Base-by-base conservation (phyloP, 37 sponge, comb jelly and placozoan genomes). In the Crambe crambe region DNA sequence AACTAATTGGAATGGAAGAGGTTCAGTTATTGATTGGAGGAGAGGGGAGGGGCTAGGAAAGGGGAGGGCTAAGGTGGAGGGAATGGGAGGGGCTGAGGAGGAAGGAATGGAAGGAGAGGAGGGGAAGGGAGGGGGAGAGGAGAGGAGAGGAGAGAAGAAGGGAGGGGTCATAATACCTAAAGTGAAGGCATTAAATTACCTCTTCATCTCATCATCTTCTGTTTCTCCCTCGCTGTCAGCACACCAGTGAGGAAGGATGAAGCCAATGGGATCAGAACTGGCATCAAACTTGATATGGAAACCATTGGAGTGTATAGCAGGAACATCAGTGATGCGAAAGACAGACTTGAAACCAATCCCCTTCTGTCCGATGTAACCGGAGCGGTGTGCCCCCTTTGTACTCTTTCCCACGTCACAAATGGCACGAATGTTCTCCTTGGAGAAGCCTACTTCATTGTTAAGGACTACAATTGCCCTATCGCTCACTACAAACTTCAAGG, bases 331-430 rank as follows among this genome's bases (percentile, higher is more conserved):
- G 34, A 89, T 44, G 3, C 89, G 84, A 72, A 89, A 89, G 18
- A 89, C 89, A 42, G 84, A 84, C 75, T 89, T 89, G 59, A 89
- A 89, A 6, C 89, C 89, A 73, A 89, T 89, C 20, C 89, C 89
- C 36, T 89, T 89, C 75, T 89, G 89, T 3, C 89, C 89, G 41
- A 89, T 89, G 73, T 89, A 89, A 2, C 89, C 89, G 1, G 77
- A 77, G n/a, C 68, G 70, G 47, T 83, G 73, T 2, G 72, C 70
- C 1, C 73, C 85, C 44, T 89, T 89, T 20, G 89, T 89, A 59
- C 89, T 89, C 57, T 40, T 57, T 2, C 89, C 89, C 3, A 89
- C 85, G 47, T 89, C 84, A 78, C 89, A 89, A 32, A 89, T 77
- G 0, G 89, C 89, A 12, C 85, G 84, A 21, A 89, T 83, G 61